phyloP scores from a whole-genome alignment of 1,140 invertebrate genomes.

The Dreissena polymorpha region DNA sequence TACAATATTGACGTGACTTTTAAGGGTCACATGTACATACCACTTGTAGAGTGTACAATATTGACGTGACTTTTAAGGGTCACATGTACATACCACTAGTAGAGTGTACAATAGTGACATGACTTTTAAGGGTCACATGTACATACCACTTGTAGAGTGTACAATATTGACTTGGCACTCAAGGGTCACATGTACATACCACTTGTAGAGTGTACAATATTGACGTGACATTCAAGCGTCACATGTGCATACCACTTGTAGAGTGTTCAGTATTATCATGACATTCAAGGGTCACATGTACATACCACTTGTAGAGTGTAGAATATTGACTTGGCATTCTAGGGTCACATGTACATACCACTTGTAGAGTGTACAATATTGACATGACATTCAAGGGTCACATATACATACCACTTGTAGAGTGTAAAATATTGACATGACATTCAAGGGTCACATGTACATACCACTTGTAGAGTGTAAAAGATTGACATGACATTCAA shows the following conservation, averaged over 20 bases:
- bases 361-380: constrained; percentile 70
- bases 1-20: no score
- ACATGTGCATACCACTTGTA: constrained; percentile 70
- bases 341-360: constrained; percentile 63
- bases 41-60: constrained; percentile 74
- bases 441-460: constrained; percentile 28
- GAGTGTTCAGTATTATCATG: constrained; percentile 62
- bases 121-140: neutral
- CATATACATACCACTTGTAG: constrained; percentile 71
- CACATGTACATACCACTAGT: constrained; percentile 68
- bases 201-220: constrained; percentile 73
- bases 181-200: constrained; percentile 59
- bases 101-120: constrained; percentile 59
- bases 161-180: no score
- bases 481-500: no score
- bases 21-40: constrained; percentile 57
- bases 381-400: neutral
- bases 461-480: constrained; percentile 75
- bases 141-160: constrained; percentile 75
- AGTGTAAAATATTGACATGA: constrained; percentile 47
- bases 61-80: neutral
- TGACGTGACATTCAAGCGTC: neutral
- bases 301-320: constrained; percentile 75
- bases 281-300: constrained; percentile 1
- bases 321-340: no score